Evolutionary conservation across 2,888 invertebrate genomes (phyloP), one percentile per base, ranked within the genome.

Genomic region (Andrena dorsata): DNA sequence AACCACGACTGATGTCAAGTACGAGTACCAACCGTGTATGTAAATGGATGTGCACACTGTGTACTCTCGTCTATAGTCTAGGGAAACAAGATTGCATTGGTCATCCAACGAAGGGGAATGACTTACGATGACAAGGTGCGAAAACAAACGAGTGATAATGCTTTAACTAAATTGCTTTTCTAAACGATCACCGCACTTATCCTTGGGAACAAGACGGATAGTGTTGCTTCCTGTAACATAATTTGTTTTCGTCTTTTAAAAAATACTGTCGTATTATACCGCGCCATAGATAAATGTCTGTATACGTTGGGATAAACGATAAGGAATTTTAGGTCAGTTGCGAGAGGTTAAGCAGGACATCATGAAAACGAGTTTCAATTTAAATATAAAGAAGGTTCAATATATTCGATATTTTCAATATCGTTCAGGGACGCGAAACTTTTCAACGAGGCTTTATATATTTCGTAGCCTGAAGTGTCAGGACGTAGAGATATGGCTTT

Each of bases 21-120:
- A 68, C 80, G 84, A 84, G 87, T 86, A 86, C 82, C 77, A 71
- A 88, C 86, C 86, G 86, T 88, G 86, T 88, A 88, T 88, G 87
- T 88, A 88, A 88, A 87, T 86, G 87, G 86, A 86, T 87, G 86
- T 86, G 79, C 84, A 76, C 68, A 79, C 61, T 71, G 82, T 80
- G 83, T 86, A 79, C 80, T 63, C 64, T 78, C 80, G 83, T 80
- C 80, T 82, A 41, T 41, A 41, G 41, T 41, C 41, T 41, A 41
- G 80, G 70, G 76, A 78, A 79, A 87, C 87, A 81, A 84, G 87
- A 86, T 87, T 74, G 87, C 82, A 75, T 79, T 72, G 82, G 76
- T 85, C 76, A 79, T 30, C 73, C 65, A 56, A 35, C 71, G 41
- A 64, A 56, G 69, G 41, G 8, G 13, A 72, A 80, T 77, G 73